phyloP scores from a whole-genome alignment of 2,113 vertebrate genomes.

The Mobula hypostoma region DNA sequence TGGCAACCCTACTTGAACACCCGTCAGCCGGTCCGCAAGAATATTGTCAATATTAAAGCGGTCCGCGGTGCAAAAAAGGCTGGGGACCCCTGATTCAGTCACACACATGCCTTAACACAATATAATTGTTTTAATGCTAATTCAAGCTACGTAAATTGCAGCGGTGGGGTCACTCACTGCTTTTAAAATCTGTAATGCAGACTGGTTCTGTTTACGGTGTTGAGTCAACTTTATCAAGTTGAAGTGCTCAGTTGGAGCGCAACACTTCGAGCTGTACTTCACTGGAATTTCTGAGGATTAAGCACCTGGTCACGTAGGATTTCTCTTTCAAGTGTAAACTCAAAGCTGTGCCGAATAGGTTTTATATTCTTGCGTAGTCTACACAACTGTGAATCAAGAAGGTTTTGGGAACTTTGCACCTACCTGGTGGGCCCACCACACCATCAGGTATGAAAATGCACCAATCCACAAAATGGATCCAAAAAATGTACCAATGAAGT shows the following conservation, averaged over 20 bases:
- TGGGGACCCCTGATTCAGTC: background rate
- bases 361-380: background rate
- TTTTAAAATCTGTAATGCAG: background rate
- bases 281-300: background rate
- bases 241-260: background rate
- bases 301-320: background rate
- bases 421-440: constrained; percentile 99
- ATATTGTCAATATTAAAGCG: no score
- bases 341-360: background rate
- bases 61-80: no score
- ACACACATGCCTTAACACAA: background rate
- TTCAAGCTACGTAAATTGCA: background rate
- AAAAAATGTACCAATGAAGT: constrained; percentile 78
- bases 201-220: background rate
- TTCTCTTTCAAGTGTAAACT: background rate
- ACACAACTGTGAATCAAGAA: background rate
- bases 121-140: background rate
- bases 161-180: background rate
- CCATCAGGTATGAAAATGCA: constrained; percentile 90
- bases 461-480: constrained; percentile 91
- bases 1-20: no score
- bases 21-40: no score
- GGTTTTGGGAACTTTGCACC: constrained; percentile 42
- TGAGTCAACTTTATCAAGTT: background rate
- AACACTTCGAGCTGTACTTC: background rate